Conservation (phyloP, 2,113 vertebrate genomes). For the Philantomba maxwellii region DNA sequence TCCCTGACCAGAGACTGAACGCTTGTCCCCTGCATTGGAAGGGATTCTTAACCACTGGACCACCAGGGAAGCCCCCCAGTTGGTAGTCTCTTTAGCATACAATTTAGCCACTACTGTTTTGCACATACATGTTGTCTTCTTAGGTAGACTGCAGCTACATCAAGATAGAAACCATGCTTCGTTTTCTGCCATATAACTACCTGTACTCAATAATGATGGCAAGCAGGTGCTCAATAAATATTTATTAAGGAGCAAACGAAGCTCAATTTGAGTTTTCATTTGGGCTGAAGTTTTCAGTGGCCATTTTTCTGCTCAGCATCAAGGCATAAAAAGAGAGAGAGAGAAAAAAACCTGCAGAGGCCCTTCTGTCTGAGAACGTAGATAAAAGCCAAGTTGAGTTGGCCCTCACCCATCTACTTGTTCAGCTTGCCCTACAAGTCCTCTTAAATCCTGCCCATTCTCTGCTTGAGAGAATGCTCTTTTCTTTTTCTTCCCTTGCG, state of each 20-base stretch:
- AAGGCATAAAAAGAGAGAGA: background rate
- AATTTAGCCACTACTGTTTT: background rate
- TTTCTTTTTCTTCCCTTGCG: background rate
- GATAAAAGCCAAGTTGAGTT: background rate
- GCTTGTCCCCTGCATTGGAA: background rate
- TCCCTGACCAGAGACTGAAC: background rate
- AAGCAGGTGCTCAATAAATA: background rate
- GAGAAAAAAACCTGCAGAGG: background rate
- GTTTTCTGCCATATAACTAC: background rate
- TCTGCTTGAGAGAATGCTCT: background rate
- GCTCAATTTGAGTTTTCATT: background rate
- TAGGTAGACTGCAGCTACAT: background rate
- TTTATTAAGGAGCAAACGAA: background rate
- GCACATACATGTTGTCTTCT: background rate
- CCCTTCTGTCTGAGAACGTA: background rate
- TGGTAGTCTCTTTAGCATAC: background rate
- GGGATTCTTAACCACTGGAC: background rate
- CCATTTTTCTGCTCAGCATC: background rate
- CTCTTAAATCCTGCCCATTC: background rate
- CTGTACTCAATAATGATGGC: background rate
- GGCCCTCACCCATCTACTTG: background rate
- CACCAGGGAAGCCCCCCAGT: background rate
- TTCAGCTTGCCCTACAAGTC: conserved; percentile 43
- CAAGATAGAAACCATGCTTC: background rate
- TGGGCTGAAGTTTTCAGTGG: background rate